Base-by-base conservation (phyloP, 2,888 invertebrate genomes). In the Ariolimax columbianus region DNA sequence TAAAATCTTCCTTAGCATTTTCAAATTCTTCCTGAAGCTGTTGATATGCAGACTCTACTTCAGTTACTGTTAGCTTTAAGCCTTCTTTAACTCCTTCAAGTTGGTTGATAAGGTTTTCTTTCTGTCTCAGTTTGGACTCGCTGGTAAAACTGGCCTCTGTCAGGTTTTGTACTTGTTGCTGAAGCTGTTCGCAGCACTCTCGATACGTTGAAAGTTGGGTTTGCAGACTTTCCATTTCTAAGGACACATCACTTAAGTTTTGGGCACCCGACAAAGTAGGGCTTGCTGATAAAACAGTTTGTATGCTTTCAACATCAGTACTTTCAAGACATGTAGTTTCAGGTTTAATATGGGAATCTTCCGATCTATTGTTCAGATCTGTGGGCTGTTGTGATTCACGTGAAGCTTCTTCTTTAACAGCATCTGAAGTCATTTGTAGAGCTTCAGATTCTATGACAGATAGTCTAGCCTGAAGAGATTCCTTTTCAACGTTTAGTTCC, bases 161-260 rank as follows among this genome's bases (percentile, higher is more conserved):
- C 14, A 91, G 86, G 68, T 75, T 77, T 83, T 91, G 90, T 23
- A 90, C 88, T 73, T 91, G 90, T 30, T 89, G 88, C 79, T 91
- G 91, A 36, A 91, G 83, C 85, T 90, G 90, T 73, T 90, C 87
- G 66, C 89, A 88, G 81, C 88, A 91, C 77, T 91, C 90, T 72
- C 87, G 68, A 84, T 90, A 90, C 7, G 89, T 86, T 77, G 89
- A 83, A 19, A 90, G 77, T 85, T 91, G 90, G 26, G 77, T 59
- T 70, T 90, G 87, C 4, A 90, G 83, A 68, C 90, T 89, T 66
- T 88, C 87, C 38, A 89, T 59, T 17, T 86, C 84, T 40, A 83
- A 75, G 14, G 79, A 68, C 1, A 73, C 73, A 73, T 73, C 81
- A 1, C 26, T 30, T 0, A 55, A 38, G 33, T 19, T 51, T 26